A percentile compares a stretch with the other conserved stretches of the same genome.
phyloP scores from a whole-genome alignment of 2,113 vertebrate genomes.

The Neofelis nebulosa region DNA sequence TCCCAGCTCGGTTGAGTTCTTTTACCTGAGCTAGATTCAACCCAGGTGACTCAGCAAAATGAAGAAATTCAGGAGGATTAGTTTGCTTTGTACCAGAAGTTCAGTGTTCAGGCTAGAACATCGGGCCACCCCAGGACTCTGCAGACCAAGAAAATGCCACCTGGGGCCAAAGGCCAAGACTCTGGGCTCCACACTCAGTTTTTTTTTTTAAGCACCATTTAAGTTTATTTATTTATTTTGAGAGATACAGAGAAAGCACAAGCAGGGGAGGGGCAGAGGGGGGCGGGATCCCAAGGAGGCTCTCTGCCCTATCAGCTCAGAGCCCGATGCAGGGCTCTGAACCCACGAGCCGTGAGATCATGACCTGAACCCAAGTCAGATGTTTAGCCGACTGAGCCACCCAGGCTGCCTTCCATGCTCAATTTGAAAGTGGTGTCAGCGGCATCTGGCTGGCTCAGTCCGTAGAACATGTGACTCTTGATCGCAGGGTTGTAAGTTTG shows the following conservation, averaged over 20 bases:
- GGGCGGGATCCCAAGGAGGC: no score
- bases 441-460: no score
- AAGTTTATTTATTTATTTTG: no score
- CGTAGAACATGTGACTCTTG: no score
- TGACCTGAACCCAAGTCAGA: no score
- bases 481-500: no score
- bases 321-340: no score
- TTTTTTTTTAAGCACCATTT: not conserved
- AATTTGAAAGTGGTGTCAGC: not conserved
- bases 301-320: no score
- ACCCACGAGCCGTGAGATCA: no score
- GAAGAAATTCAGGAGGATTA: constrained; percentile 49
- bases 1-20: not conserved
- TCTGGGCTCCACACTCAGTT: not conserved
- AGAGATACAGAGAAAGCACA: no score
- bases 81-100: constrained; percentile 5
- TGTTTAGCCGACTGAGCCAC: no score
- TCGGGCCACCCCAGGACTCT: not conserved
- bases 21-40: not conserved
- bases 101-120: not conserved
- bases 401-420: not conserved
- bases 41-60: constrained; percentile 9
- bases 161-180: not conserved
- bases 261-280: no score
- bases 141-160: not conserved